Percentiles rank a stretch among this genome's conserved stretches.
phyloP scores from a whole-genome alignment of 92 coral and sea anemone genomes.

The Actinernus sp. region DNA sequence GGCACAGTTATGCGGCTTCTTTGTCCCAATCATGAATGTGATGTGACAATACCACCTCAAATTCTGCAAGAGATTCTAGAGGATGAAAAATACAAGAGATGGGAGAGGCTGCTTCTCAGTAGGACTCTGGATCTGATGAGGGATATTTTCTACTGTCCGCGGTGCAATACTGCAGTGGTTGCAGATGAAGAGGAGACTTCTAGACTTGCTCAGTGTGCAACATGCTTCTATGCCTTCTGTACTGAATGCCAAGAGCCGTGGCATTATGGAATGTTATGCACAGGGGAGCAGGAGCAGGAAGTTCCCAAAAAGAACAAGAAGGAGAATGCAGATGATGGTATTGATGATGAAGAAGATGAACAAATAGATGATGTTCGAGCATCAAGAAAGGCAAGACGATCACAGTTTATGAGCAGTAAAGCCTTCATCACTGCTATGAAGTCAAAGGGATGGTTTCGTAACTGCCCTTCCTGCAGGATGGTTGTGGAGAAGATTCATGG shows the following conservation, averaged over 20 bases:
- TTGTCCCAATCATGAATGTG: constrained; percentile 84
- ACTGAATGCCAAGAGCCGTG: constrained; percentile 89
- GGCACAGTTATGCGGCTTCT: constrained; percentile 78
- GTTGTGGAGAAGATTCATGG: constrained; percentile 89
- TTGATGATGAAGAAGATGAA: constrained; percentile 11
- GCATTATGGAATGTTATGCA: constrained; percentile 83
- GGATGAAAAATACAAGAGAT: constrained; percentile 71
- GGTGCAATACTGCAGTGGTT: constrained; percentile 86
- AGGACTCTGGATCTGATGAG: constrained; percentile 89
- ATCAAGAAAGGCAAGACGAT: constrained; percentile 12
- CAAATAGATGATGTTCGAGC: background rate
- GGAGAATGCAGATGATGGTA: constrained; percentile 9
- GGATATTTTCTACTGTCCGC: constrained; percentile 91
- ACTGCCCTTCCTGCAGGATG: constrained; percentile 85
- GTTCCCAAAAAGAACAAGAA: constrained; percentile 10
- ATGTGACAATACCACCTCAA: constrained; percentile 71
- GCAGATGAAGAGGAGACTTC: constrained; percentile 86
- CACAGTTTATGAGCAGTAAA: constrained; percentile 33
- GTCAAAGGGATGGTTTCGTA: constrained; percentile 66
- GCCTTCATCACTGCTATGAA: constrained; percentile 71
- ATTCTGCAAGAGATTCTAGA: constrained; percentile 73
- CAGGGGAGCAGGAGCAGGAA: constrained; percentile 41
- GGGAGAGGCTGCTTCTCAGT: constrained; percentile 83
- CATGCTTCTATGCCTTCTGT: constrained; percentile 88
- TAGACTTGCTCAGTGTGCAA: constrained; percentile 84